Evolutionary conservation across 2,113 vertebrate species (phyloP).

Genomic region (Paraplagusia blochii): DNA sequence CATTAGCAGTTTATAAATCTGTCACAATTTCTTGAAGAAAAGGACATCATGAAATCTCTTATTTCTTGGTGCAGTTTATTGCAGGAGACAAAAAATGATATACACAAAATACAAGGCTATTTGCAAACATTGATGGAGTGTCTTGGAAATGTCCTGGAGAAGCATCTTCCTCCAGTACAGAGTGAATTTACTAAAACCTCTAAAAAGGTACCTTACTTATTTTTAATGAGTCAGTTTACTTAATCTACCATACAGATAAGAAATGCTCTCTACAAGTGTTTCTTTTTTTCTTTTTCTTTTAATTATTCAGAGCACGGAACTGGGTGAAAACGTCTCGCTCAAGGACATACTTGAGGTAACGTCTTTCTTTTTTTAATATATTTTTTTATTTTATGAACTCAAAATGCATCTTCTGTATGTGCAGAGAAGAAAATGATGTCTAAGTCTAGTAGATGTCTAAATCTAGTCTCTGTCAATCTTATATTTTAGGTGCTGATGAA

Average conservation of each 20-base stretch:
- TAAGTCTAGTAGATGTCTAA: neutral
- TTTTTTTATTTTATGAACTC: too few species aligned
- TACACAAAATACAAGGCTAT: slow-evolving; percentile 71
- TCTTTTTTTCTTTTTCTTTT: slow-evolving; percentile 25
- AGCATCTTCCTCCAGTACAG: slow-evolving; percentile 67
- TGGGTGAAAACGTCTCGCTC: slow-evolving; percentile 61
- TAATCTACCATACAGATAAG: neutral
- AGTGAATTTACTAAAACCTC: slow-evolving; percentile 39
- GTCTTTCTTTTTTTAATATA: too few species aligned
- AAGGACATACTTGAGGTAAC: slow-evolving; percentile 77
- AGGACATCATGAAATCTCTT: neutral
- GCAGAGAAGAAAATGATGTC: neutral
- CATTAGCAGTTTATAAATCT: neutral
- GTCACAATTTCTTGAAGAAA: neutral
- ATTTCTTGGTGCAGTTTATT: slow-evolving; percentile 49
- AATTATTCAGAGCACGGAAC: slow-evolving; percentile 42
- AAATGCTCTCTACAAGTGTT: neutral
- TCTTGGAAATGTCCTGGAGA: slow-evolving; percentile 66
- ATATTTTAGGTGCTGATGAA: slow-evolving; percentile 81
- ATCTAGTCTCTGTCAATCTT: neutral
- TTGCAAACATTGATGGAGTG: slow-evolving; percentile 69
- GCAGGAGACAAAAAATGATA: slow-evolving; percentile 69
- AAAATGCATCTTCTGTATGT: too few species aligned
- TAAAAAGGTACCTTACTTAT: slow-evolving; percentile 58
- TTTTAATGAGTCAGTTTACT: neutral